Percentiles rank a stretch among this genome's conserved stretches.
Evolutionary conservation across 1,140 invertebrate genomes (phyloP).

Genomic region (Drosophila pseudoobscura): DNA sequence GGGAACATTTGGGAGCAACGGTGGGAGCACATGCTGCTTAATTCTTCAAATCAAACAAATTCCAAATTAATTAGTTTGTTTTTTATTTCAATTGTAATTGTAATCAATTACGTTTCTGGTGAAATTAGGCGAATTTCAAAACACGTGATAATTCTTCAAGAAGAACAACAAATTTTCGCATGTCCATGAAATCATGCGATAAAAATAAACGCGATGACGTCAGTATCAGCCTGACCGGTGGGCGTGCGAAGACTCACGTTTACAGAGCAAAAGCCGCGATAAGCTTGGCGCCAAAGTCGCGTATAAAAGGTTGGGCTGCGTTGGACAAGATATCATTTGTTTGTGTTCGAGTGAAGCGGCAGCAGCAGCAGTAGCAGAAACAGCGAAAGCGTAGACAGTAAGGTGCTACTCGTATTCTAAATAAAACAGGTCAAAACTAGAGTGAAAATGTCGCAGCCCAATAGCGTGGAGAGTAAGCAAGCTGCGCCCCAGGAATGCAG

Average conservation of each 20-base stretch:
- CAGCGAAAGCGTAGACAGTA: neutral
- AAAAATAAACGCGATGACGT: conserved; percentile 27
- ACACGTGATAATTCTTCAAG: conserved; percentile 17
- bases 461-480: conserved; percentile 33
- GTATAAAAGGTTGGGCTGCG: conserved; percentile 23
- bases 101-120: no score
- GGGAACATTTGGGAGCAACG: no score
- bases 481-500: conserved; percentile 43
- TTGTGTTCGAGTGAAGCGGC: conserved; percentile 17
- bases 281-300: conserved; percentile 34
- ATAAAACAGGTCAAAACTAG: conserved; percentile 34
- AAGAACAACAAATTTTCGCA: neutral
- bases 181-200: neutral
- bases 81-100: no score
- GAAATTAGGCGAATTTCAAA: neutral
- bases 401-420: conserved; percentile 46
- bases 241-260: conserved; percentile 28
- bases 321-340: conserved; percentile 13
- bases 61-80: no score
- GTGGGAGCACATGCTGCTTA: no score
- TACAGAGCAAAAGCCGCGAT: conserved; percentile 15
- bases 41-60: no score
- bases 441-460: conserved; percentile 58
- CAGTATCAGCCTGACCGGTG: conserved; percentile 12
- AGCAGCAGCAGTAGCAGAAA: conserved; percentile 28